A percentile compares a stretch with the other conserved stretches of the same genome.
phyloP scores from a whole-genome alignment of 2,797 vertebrate species.

The Myotis pilosus region DNA sequence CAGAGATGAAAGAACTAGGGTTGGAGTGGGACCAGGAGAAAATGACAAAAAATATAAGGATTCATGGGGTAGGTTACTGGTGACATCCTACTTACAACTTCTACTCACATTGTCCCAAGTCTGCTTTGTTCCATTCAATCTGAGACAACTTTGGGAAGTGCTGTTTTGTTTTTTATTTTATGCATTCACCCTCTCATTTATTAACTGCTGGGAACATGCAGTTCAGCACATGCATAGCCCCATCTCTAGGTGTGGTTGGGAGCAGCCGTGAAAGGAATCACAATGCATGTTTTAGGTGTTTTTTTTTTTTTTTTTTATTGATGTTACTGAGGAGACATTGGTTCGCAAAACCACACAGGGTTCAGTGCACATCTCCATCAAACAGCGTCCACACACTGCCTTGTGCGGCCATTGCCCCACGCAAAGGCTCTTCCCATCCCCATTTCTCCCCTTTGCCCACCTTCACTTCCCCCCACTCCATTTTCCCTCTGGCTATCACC shows the following conservation, averaged over 20 bases:
- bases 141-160: neutral
- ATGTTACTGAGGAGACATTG: neutral
- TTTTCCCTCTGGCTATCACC: neutral
- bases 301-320: neutral
- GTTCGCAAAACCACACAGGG: neutral
- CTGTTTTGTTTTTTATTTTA: neutral
- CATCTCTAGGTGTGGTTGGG: neutral
- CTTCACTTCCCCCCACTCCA: neutral
- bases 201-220: neutral
- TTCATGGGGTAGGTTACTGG: too few relatives aligned
- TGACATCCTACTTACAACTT: neutral
- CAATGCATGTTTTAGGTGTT: neutral
- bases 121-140: neutral
- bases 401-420: neutral
- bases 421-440: neutral
- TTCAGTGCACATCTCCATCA: neutral
- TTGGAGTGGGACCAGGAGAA: neutral
- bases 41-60: neutral
- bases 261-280: neutral
- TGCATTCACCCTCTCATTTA: neutral
- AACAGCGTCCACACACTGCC: too few relatives aligned
- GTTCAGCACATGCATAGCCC: neutral
- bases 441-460: neutral
- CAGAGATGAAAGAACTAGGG: neutral
- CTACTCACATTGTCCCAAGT: neutral